Evolutionary conservation across 2,797 vertebrate genomes (phyloP).

Genomic region (Thunnus albacares): DNA sequence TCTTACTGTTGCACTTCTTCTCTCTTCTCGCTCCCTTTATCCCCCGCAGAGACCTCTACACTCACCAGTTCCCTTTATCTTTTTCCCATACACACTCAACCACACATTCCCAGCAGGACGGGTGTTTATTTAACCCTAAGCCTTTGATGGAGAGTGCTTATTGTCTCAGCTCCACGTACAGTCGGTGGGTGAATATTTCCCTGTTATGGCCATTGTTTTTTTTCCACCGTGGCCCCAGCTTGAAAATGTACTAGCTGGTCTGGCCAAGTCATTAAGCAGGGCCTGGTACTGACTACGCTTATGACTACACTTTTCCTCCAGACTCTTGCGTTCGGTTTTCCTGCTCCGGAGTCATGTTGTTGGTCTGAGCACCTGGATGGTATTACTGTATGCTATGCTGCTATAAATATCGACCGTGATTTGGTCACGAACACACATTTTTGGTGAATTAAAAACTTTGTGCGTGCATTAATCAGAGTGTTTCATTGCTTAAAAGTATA

Average conservation of each 20-base stretch:
- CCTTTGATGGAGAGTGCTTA: slow-evolving; percentile 64
- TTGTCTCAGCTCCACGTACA: slow-evolving; percentile 60
- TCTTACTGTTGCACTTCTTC: slow-evolving; percentile 3
- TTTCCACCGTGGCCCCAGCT: slow-evolving; percentile 36
- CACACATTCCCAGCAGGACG: slow-evolving; percentile 54
- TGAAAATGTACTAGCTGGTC: slow-evolving; percentile 44
- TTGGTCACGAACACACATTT: neutral
- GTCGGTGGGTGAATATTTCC: slow-evolving; percentile 58
- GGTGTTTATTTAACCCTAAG: slow-evolving; percentile 71
- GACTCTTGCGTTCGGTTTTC: slow-evolving; percentile 40
- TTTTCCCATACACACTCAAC: slow-evolving; percentile 39
- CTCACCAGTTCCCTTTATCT: slow-evolving; percentile 36
- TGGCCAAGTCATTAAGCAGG: slow-evolving; percentile 66
- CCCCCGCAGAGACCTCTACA: slow-evolving; percentile 31
- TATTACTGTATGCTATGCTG: neutral
- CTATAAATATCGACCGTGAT: slow-evolving; percentile 37
- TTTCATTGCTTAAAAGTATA: slow-evolving; percentile 15
- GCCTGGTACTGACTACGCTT: slow-evolving; percentile 30
- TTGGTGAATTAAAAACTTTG: neutral
- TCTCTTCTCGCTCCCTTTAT: slow-evolving; percentile 22
- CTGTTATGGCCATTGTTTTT: slow-evolving; percentile 69
- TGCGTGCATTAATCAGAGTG: neutral
- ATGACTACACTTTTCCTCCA: slow-evolving; percentile 43
- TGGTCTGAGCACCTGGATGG: slow-evolving; percentile 46
- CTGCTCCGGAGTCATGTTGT: slow-evolving; percentile 33